Evolutionary conservation across 2,888 invertebrate genomes (phyloP), one percentile per base, ranked within the genome.

Genomic region (Chironomus tentans): DNA sequence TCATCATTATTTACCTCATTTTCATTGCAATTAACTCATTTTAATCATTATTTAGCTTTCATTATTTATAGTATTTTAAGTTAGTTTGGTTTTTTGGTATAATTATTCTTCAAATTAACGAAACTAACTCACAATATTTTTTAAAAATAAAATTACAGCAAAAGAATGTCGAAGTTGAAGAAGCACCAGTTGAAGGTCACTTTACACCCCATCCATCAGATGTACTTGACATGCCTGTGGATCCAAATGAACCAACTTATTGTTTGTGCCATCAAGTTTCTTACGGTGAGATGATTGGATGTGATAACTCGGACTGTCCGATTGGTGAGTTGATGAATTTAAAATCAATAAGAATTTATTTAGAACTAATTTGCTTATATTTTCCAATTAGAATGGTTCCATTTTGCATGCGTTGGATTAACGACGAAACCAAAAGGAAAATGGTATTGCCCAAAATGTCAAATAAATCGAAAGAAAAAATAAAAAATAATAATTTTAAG

Each of bases 221-320:
- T 82, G 94, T 94, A 12, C 85, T 94, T 50, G 94, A 94, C 79
- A 94, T 94, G 94, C 94, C 94, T 0, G 94, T 94, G 0, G 94
- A 99, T 87, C 98, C 98, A 0, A 98, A 98, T 82, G 98, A 99
- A 82, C 98, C 98, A 0, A 98, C 97, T 0, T 99, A 99, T 83
- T 99, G 98, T 83, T 86, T 97, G 56, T 99, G 98, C 82, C 97
- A 98, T 84, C 98, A 98, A 88, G 93, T 93, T 24, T 95, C 95
- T 0, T 95, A 94, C 81, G 96, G 95, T 69, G 94, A 95, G 85
- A 97, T 97, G 95, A 94, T 96, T 82, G 94, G 93, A 79, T 97
- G 96, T 85, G 96, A 96, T 85, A 95, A 95, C 85, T 89, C 90
- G 71, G 92, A 93, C 78, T 79, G 69, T 68, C 46, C 47, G 38